These are phyloP conservation scores for Punctoribates punctum DNA, from an alignment of 2,888 invertebrate genomes.

Conservation along the genomic window DNA sequence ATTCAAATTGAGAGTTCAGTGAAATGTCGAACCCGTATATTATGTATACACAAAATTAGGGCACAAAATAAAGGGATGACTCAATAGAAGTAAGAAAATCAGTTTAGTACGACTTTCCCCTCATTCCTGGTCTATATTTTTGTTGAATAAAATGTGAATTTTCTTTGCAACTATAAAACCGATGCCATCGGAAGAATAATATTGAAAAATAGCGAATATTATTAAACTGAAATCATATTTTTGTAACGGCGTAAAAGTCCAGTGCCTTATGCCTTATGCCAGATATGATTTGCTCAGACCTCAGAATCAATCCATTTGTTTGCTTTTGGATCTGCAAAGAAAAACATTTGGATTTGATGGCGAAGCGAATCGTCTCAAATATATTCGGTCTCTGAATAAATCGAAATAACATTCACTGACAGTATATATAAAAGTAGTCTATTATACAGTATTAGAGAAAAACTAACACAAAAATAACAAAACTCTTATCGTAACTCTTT, in stretches of 20 bases:
- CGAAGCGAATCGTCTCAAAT: not conserved
- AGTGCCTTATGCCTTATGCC: not conserved
- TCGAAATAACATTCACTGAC: not conserved
- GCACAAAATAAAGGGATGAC: not conserved
- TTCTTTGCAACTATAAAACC: not conserved
- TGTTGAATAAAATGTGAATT: not conserved
- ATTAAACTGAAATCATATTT: not conserved
- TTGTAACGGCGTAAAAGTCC: not conserved
- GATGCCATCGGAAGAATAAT: not conserved
- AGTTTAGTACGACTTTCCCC: not conserved
- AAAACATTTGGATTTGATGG: not conserved
- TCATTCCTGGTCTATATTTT: not conserved
- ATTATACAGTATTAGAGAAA: not conserved
- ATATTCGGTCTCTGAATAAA: not conserved
- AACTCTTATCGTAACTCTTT: too few species aligned
- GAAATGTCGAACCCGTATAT: not conserved
- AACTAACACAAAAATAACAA: not conserved
- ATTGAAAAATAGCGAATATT: not conserved
- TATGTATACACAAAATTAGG: not conserved
- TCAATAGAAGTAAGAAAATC: not conserved
- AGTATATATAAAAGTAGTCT: not conserved
- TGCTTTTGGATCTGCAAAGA: not conserved
- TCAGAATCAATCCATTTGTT: not conserved
- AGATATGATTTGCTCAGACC: constrained; percentile 14
- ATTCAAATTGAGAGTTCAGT: not conserved